These are phyloP conservation scores for Adineta ricciae DNA, from an alignment of 2,888 invertebrate species.

Conservation along the genomic window DNA sequence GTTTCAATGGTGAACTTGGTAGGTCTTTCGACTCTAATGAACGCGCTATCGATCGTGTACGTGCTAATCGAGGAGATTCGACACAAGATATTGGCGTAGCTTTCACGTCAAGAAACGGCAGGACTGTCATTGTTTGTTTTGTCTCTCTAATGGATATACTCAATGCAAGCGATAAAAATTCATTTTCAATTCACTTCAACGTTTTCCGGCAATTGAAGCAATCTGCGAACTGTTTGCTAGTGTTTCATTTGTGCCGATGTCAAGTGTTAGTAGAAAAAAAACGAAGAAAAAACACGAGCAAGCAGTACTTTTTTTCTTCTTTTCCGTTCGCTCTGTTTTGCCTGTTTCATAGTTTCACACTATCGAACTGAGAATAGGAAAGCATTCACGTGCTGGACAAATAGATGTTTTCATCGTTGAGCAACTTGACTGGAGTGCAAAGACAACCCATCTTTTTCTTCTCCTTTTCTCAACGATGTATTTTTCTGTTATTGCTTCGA, in stretches of 20 bases:
- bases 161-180: neutral
- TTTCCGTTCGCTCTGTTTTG: neutral
- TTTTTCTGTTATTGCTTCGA: neutral
- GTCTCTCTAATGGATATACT: too few species aligned
- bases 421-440: neutral
- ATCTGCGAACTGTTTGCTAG: neutral
- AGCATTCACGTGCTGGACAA: neutral
- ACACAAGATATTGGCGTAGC: neutral
- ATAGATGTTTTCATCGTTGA: neutral
- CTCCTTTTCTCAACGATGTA: neutral
- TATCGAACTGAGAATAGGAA: neutral
- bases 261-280: neutral
- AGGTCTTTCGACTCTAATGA: neutral
- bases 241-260: neutral
- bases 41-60: neutral
- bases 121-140: conserved; percentile 12
- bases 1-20: neutral
- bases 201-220: neutral
- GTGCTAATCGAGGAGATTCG: neutral
- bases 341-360: neutral
- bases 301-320: neutral
- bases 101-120: conserved; percentile 10
- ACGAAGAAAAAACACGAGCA: neutral
- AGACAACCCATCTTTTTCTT: neutral
- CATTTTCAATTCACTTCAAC: neutral